Evolutionary conservation across 2,797 vertebrate genomes (phyloP), one percentile per base, ranked within the genome.

Genomic region (Onychomys leucogaster): DNA sequence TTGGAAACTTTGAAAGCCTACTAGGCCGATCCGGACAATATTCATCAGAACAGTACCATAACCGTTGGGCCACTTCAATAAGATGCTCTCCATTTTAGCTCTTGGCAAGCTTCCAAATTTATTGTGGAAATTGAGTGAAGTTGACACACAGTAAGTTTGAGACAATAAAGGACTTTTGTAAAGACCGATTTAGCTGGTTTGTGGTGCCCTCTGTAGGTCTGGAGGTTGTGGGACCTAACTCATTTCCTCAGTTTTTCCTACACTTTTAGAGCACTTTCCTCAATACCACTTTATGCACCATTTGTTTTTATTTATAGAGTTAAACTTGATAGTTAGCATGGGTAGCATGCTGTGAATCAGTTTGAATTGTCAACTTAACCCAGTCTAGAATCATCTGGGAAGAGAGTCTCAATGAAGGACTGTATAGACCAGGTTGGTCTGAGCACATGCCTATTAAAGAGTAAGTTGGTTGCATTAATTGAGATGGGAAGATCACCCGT

Each of bases 301-400:
- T 89, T 32, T 29, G 17, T 75, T 93, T 94, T 76, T 88, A 77
- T 77, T 94, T 52, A n/a, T 7, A 84, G 81, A 75, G 81, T 93
- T 57, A 84, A 84, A 90, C 41, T 85, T 95, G 17, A 41, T 23
- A 83, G 27, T 23, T 2, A 23, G 4, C 59, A 55, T 61, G 17
- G 75, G 41, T 37, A 67, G 10, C 8, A 63, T 83, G 32, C 25
- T 41, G 49, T 21, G 49, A 41, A 19, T 73, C 17, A 2, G 25
- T 41, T 73, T 87, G 21, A 32, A 19, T 19, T 71, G 67, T 71
- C 34, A 87, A 12, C 8, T 71, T 37, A 25, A 41, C 49, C 16
- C 46, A 55, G 3, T 55, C n/a, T 29, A 73, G 67, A 88, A 41
- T 88, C 9, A 41, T 16, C 34, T 73, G 5, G n/a, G 6, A 73